phyloP scores from a whole-genome alignment of 2,113 vertebrate species.

The Camelus dromedarius region DNA sequence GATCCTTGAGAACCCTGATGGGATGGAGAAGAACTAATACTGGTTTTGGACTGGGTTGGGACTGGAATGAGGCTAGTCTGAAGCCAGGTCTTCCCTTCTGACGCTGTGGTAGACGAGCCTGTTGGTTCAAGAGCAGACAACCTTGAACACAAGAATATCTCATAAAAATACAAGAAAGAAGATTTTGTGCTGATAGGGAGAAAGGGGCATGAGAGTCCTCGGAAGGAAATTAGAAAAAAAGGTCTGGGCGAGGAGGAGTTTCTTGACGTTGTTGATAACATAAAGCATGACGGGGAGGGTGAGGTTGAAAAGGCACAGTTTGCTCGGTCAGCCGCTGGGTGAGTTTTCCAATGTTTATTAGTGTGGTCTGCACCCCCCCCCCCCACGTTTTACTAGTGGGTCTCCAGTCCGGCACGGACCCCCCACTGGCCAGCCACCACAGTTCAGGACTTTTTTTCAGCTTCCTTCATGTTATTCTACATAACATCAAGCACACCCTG shows the following conservation, averaged over 20 bases:
- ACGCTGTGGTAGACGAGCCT: neutral
- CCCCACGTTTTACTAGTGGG: neutral
- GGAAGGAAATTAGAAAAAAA: neutral
- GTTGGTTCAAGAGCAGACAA: neutral
- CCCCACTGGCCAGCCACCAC: neutral
- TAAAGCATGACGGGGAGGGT: accelerated
- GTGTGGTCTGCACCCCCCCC: neutral
- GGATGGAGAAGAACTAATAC: neutral
- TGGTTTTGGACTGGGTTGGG: neutral
- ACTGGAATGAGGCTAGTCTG: neutral
- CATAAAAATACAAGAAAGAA: neutral
- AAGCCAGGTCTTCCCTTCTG: neutral
- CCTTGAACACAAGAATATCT: neutral
- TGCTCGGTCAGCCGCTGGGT: neutral
- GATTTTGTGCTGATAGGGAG: neutral
- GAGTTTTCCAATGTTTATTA: neutral
- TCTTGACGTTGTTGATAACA: neutral
- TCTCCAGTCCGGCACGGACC: neutral
- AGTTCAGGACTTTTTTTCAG: neutral
- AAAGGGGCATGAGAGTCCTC: neutral
- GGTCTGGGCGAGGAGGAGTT: neutral
- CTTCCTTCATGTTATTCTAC: neutral
- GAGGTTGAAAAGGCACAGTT: neutral
- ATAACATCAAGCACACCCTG: neutral
- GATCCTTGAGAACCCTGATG: neutral